These are phyloP conservation scores for Pherbina coryleti DNA, from an alignment of 2,888 invertebrate species.

Conservation along the genomic window DNA sequence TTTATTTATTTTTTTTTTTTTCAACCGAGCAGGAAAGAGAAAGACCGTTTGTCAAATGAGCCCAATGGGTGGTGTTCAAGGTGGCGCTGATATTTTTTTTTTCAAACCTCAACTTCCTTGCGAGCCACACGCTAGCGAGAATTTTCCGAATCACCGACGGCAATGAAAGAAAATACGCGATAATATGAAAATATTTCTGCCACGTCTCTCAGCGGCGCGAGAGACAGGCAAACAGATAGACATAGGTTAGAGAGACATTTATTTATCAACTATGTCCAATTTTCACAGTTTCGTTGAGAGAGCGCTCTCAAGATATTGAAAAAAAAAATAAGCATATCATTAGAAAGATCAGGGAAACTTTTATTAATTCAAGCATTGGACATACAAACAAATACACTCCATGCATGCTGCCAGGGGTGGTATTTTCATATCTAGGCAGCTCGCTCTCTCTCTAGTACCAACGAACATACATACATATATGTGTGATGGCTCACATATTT, in stretches of 20 bases:
- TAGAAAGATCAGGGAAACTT: neutral
- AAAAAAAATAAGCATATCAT: neutral
- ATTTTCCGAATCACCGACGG: constrained; percentile 9
- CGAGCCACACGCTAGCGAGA: neutral
- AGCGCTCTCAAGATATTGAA: neutral
- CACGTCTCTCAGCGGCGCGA: neutral
- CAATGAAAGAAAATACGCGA: neutral
- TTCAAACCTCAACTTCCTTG: neutral
- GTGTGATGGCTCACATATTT: neutral
- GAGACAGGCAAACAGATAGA: constrained; percentile 2
- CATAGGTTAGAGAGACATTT: neutral
- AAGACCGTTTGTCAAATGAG: neutral
- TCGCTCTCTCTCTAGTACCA: neutral
- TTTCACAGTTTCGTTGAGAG: neutral
- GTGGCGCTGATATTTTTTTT: too few species aligned
- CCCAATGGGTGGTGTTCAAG: neutral
- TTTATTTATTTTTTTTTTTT: neutral
- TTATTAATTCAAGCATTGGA: neutral
- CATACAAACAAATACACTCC: neutral
- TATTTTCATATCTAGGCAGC: neutral
- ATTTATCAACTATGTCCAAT: neutral
- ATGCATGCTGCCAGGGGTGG: neutral
- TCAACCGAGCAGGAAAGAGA: neutral
- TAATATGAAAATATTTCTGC: neutral
- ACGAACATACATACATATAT: neutral